phyloP scores from a whole-genome alignment of 2,797 vertebrate genomes.

The Heterohyrax brucei region DNA sequence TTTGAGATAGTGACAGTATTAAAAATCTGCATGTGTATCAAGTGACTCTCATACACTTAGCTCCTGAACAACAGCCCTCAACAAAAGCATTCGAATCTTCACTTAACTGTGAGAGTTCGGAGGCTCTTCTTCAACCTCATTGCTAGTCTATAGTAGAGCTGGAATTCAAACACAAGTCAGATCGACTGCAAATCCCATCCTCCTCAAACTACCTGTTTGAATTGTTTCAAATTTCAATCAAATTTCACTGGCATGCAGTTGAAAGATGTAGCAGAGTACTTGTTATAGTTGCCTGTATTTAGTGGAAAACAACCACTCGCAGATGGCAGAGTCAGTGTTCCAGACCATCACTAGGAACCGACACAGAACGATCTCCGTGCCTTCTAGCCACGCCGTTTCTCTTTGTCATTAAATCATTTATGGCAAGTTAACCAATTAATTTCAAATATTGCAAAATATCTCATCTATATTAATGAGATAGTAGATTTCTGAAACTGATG shows the following conservation, averaged over 20 bases:
- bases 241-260: fast-evolving
- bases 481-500: neutral
- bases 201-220: neutral
- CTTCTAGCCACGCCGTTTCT: neutral
- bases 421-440: neutral
- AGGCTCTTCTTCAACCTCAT: neutral
- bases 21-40: fast-evolving
- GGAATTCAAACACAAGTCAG: no score
- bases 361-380: fast-evolving
- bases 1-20: neutral
- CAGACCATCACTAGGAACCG: neutral
- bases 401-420: neutral
- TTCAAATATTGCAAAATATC: neutral
- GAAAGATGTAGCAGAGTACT: neutral
- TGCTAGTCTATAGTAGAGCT: neutral
- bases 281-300: neutral
- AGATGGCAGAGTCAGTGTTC: neutral
- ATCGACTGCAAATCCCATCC: neutral
- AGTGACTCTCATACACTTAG: neutral
- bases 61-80: no score
- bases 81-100: neutral
- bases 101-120: neutral
- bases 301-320: neutral
- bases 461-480: neutral
- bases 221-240: neutral